Percentiles rank a stretch among this genome's conserved stretches.
Evolutionary conservation across 2,113 vertebrate species (phyloP).

Genomic region (Tupaia chinensis): DNA sequence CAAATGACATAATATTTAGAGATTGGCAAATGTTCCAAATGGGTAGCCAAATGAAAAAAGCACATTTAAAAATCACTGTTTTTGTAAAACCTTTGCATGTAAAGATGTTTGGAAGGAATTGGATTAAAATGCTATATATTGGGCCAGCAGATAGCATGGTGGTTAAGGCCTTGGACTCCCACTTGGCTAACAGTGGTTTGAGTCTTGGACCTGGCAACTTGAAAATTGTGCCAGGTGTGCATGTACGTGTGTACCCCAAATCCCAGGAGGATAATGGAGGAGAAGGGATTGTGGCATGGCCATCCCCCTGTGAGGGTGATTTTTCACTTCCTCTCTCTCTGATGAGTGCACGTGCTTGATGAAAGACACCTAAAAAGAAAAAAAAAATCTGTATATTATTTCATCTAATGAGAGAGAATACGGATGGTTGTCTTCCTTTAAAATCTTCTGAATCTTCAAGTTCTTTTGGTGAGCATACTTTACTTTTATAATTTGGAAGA

Average conservation of each 20-base stretch:
- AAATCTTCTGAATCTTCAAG: conserved; percentile 32
- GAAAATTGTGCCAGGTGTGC: too few species aligned
- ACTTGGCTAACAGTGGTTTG: too few species aligned
- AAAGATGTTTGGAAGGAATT: conserved; percentile 3
- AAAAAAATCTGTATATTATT: neutral
- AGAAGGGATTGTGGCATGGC: too few species aligned
- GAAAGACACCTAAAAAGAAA: too few species aligned
- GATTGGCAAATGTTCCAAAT: neutral
- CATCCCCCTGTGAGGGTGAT: too few species aligned
- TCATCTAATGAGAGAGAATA: neutral
- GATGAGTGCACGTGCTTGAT: too few species aligned
- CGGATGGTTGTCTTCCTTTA: neutral
- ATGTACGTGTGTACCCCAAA: too few species aligned
- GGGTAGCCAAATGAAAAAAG: conserved; percentile 28
- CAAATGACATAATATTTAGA: conserved; percentile 10
- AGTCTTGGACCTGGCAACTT: too few species aligned
- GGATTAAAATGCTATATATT: neutral
- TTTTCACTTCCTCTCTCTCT: too few species aligned
- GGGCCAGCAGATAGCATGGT: too few species aligned
- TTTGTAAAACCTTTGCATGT: conserved; percentile 24
- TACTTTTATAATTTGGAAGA: conserved; percentile 46
- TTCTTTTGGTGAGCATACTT: conserved; percentile 12
- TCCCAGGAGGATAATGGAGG: too few species aligned
- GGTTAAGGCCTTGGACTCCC: too few species aligned
- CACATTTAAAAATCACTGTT: conserved; percentile 24